Base-by-base conservation (phyloP, 1,140 invertebrate genomes). In the Grapholita molesta region DNA sequence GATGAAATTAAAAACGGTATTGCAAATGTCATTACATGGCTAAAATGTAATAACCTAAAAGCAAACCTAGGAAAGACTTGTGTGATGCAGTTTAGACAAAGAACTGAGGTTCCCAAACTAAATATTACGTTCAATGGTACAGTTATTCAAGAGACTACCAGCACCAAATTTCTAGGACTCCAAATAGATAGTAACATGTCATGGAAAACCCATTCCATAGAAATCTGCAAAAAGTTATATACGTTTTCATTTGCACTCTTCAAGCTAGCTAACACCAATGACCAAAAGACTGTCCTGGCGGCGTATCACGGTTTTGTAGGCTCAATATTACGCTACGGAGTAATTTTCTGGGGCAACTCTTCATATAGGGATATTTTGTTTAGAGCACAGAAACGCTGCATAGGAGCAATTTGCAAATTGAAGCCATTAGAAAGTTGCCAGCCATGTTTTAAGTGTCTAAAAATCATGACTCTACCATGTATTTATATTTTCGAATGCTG, bases 281-380 rank as follows among this genome's bases (percentile, higher is more conserved):
- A 71, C 35, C 18, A 4, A 24, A 11, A 65, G 21, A 65, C 66
- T 0, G 28, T 65, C 18, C 9, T 71, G 5, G 25, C 25, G 5
- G 70, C 70, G 4, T 71, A 71, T 53, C 66, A 71, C 65, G 57
- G 55, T n/a, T 35, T 65, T 35, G 70, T 68, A n/a, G 23, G 33
- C 2, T 28, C 55, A 7, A 55, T 21, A 15, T n/a, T 71, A 15
- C 33, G 70, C 0, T 71, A 71, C 33, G 70, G 70, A 6, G 21
- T 71, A 8, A 66, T 70, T 35, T 70, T 70, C 57, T 66, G 69
- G 69, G 69, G 64, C 0, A 66, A 57, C 23, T 66, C 64, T 7
- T 28, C 33, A 2, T 38, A 66, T 12, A 57, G 64, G 21, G 32
- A 66, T 18, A 66, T 48, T 12, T n/a, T 70, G 1, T 70, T 70